Base-by-base conservation (phyloP, 2,797 vertebrate species). In the Periparus ater region DNA sequence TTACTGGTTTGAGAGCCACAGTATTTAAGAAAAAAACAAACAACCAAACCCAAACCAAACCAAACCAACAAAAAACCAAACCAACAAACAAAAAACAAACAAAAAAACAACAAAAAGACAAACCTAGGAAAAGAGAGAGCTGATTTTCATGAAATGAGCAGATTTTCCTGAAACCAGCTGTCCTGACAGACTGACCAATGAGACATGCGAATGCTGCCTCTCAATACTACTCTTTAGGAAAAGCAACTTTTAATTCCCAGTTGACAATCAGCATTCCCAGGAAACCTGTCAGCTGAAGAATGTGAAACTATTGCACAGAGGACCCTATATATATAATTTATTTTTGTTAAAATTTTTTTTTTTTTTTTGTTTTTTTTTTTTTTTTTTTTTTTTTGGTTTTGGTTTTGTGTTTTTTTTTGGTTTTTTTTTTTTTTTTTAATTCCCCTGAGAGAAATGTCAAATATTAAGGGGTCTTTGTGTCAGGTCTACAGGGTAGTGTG, bases 401-500 rank as follows among this genome's bases (percentile, higher is more conserved):
- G n/a, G n/a, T n/a, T n/a, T n/a, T n/a, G n/a, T n/a, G n/a, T n/a
- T n/a, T n/a, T n/a, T n/a, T n/a, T n/a, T n/a, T n/a, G n/a, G n/a
- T n/a, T 13, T 40, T 5, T 4, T 17, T 26, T 22, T 44, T 23
- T 51, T 54, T 34, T 17, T 53, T 7, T 8, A 5, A 17, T n/a
- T n/a, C 10, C 15, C 6, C 8, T 7, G 17, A 53, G 32, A 63
- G n/a, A 80, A 42, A 9, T 50, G 32, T 32, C 27, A 65, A 38
- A 6, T 61, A 22, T 38, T 61, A 65, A 73, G 16, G 15, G 17
- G 7, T 73, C 78, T 61, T 57, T 48, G 14, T 96, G 75, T 32
- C 44, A 93, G 95, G 93, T 96, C 97, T 97, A 92, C 85, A 70
- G 53, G 32, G 23, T 48, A 82, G 30, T 82, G 40, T 68, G 83